A percentile compares a stretch with the other conserved stretches of the same genome.
phyloP scores from a whole-genome alignment of 2,888 invertebrate genomes.

The Amphipyra berbera region DNA sequence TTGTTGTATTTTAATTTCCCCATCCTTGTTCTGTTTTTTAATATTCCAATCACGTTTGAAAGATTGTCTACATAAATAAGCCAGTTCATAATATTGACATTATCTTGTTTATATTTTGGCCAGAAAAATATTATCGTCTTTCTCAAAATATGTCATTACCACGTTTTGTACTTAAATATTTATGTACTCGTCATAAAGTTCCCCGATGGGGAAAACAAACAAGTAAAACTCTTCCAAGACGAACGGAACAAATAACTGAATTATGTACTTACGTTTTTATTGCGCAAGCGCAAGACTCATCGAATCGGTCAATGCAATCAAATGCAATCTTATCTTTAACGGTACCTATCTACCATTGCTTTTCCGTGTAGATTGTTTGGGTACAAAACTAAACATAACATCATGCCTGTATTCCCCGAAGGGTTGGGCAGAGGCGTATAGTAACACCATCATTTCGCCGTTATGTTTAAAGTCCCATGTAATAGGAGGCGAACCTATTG shows the following conservation, averaged over 20 bases:
- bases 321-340: neutral
- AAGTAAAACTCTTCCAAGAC: constrained; percentile 4
- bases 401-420: too few relatives aligned
- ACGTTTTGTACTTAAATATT: constrained; percentile 1
- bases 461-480: too few relatives aligned
- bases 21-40: constrained; percentile 2
- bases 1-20: too few relatives aligned
- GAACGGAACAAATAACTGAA: constrained; percentile 15
- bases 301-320: constrained; percentile 5
- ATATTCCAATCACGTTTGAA: constrained; percentile 1
- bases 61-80: constrained; percentile 5
- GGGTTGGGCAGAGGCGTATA: too few relatives aligned
- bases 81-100: neutral
- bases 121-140: neutral
- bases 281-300: constrained; percentile 19
- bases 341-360: too few relatives aligned
- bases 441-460: too few relatives aligned
- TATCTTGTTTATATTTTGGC: neutral
- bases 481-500: too few relatives aligned
- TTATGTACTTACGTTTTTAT: constrained; percentile 11
- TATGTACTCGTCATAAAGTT: constrained; percentile 13
- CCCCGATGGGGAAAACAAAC: constrained; percentile 39
- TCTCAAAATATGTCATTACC: constrained; percentile 25
- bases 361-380: too few relatives aligned
- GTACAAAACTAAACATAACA: too few relatives aligned